Conservation (phyloP, 2,113 vertebrate genomes). For the Diadophis punctatus region DNA sequence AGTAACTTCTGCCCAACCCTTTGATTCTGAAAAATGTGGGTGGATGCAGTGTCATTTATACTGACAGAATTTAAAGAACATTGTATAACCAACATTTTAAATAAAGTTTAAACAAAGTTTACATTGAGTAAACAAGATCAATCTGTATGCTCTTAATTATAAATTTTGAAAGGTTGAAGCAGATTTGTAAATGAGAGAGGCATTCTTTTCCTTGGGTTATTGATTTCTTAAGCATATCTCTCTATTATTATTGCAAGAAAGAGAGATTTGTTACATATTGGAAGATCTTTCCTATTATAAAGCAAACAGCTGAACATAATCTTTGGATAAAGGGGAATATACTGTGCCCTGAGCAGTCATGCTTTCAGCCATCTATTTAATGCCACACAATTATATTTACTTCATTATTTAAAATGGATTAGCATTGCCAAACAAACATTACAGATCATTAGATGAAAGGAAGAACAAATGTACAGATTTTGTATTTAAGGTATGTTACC, state of each 20-base stretch:
- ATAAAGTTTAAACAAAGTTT: constrained; percentile 44
- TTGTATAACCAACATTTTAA: constrained; percentile 56
- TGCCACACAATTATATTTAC: constrained; percentile 1
- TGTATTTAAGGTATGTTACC: not conserved
- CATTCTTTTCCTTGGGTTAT: constrained; percentile 53
- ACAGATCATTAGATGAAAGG: not conserved
- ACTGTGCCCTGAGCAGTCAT: not conserved
- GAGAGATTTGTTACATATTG: constrained; percentile 46
- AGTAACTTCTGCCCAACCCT: not conserved
- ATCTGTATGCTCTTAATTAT: constrained; percentile 56
- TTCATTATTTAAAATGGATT: not conserved
- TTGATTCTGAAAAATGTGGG: not conserved
- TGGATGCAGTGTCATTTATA: constrained; percentile 6
- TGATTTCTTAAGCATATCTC: constrained; percentile 23
- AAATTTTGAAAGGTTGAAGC: constrained; percentile 52
- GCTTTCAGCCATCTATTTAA: constrained; percentile 24
- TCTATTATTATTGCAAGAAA: constrained; percentile 48
- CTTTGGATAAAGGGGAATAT: constrained; percentile 14
- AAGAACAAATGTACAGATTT: constrained; percentile 17
- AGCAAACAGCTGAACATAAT: not conserved
- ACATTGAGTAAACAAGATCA: constrained; percentile 54
- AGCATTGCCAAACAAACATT: constrained; percentile 9
- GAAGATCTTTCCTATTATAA: constrained; percentile 19
- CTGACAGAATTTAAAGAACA: constrained; percentile 42
- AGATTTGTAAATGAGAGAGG: constrained; percentile 50